Evolutionary conservation across 2,888 invertebrate genomes (phyloP), one percentile per base, ranked within the genome.

Genomic region (Creontiades dilutus): DNA sequence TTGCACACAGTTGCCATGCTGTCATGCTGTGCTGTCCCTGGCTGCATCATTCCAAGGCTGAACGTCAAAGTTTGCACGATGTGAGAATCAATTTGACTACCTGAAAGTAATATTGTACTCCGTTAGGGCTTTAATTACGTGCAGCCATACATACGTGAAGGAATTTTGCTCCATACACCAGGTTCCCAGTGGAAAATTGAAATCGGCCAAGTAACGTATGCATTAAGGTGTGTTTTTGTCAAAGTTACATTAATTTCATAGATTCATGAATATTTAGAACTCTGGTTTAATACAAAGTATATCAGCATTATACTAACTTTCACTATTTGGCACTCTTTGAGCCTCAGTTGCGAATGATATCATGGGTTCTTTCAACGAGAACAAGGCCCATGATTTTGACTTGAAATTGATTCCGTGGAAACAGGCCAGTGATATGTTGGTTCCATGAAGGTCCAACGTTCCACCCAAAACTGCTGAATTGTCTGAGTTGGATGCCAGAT

Each of bases 391-490:
- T 0, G 97, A 97, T 94, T 98, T 98, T 89, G 98, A 96, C 92
- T 98, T 98, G 93, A 99, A 98, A 94, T 99, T 99, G 93, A 98
- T 97, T 55, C 99, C 99, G 93, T 99, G 98, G 95, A 99, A 99
- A 93, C 99, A 99, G 4, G 98, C 99, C 91, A 99, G 94, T 9
- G 98, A 98, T 90, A 99, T 97, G 93, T 99, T 98, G 91, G 96
- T 96, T 61, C 97, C 97, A 93, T 97, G 96, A 91, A 98, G 94
- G 94, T 99, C 96, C 96, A 98, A 96, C 80, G 97, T 97, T 86
- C 98, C 97, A 47, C 98, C 98, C 0, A 98, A 94, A 16, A 97
- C 96, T 37, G 97, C 96, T 91, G 98, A 97, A 93, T 92, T 92
- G 55, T 91, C 90, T 1, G 92, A 92, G 4, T 92, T 94, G 46